Base-by-base conservation (phyloP, 2,888 invertebrate species). In the Ectemnius continuus region DNA sequence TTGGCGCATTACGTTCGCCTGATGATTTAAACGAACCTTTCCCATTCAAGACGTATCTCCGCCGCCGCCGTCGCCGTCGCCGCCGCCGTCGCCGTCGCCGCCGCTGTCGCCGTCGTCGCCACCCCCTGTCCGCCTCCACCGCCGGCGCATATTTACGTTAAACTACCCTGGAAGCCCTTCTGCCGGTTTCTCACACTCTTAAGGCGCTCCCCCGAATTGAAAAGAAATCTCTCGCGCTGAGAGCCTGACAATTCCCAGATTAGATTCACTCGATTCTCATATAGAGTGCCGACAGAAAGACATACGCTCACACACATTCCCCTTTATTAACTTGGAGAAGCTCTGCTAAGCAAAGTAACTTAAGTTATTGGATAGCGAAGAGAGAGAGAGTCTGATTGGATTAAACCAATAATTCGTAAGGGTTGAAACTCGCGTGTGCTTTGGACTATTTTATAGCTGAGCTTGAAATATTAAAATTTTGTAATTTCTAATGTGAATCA, bases 11-110 rank as follows among this genome's bases (percentile, higher is more conserved):
- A 83, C 76, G 67, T 69, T 75, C 46, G 18, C 60, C 52, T 69
- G 81, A 81, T 82, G 83, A 82, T 82, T 82, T 82, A 82, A 83
- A 81, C 75, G 70, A 75, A 74, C 72, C 71, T 73, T 72, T 67
- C 18, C 65, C 59, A 47, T 59, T 36, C 36, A 36, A 36, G 36
- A 36, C 36, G 36, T 36, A 36, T 36, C 36, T 36, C 36, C 36
- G 11, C 11, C 36, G 0, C 36, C 36, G 3, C 36, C 36, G 2
- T 36, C 36, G 1, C 36, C 3, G 2, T 2, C 76, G 81, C 79
- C 83, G 77, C 79, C 75, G 3, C 36, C 36, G 2, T 36, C 36
- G 11, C 11, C 36, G 0, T 4, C 36, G 3, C 36, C 36, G 2
- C 36, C 36, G 11, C 11, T 4, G 0, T 4, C 36, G 3, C 36